Evolutionary conservation across 2,797 vertebrate genomes (phyloP), one percentile per base, ranked within the genome.

Genomic region (Neostethus bicornis): DNA sequence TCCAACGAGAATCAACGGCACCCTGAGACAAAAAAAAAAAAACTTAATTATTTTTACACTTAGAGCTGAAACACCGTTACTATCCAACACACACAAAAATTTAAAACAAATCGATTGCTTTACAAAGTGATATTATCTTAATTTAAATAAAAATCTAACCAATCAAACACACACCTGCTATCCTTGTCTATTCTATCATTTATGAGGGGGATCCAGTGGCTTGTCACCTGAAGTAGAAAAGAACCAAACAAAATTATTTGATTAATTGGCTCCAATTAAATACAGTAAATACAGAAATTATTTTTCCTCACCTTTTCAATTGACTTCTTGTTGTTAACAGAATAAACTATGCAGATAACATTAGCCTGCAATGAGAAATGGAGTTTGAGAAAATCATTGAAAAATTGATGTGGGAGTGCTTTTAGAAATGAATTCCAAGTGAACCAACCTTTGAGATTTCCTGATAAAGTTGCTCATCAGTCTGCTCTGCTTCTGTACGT

Each of bases 171-270:
- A 62, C 90, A 99, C 97, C 97, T 96, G 95, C 94, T 98, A 60
- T 99, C 97, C 88, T 99, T 98, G 86, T 99, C 96, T 16, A 92
- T 99, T 86, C 95, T 91, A 87, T 99, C 96, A 76, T 94, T 99
- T 86, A 99, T 98, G 59, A 99, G 95, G 59, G 97, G 97, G 89
- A 99, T 98, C 96, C 97, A 99, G 70, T 96, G 94, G 85, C 96
- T 98, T 4, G 96, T 99, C 85, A 99, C 96, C 97, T 98, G 73
- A 16, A 66, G 72, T 8, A 61, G 63, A 13, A 58, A 60, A 37
- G 5, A 25, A 50, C 37, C 54, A 20, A 41, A 43, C 38, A 23
- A 3, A 0, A 54, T 41, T 29, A n/a, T n/a, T 31, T 53, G 10
- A 16, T 26, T 41, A 7, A 56, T 46, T 50, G 38, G 16, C 13